Evolutionary conservation across 2,888 invertebrate genomes (phyloP), one percentile per base, ranked within the genome.

Genomic region (Endotricha flammealis): DNA sequence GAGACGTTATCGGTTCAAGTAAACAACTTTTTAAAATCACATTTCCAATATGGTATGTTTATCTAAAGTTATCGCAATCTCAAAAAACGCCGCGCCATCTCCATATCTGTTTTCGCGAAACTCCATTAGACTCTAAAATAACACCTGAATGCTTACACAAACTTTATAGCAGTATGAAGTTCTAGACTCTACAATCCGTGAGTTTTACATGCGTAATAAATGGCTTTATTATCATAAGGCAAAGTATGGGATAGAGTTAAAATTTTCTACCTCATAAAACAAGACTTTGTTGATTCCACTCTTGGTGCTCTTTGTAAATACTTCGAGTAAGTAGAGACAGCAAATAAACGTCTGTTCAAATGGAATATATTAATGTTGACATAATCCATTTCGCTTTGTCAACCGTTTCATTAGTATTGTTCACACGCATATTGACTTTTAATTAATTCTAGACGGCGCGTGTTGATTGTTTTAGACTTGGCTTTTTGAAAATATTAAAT

Each of bases 181-280:
- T 27, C 41, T 37, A 40, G 41, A 43, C 36, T 46, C 36, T 29
- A 35, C 32, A 42, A 41, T 41, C 41, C 41, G 30, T 39, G 48
- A 61, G 52, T 64, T 67, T 60, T 65, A 69, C 67, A 67, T 67
- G 58, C 64, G 67, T 69, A 64, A 76, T 70, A 73, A 71, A 74
- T 74, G 62, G 60, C 58, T 63, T 68, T 72, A 69, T 74, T 71
- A 69, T 63, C 65, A 67, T 67, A 66, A 53, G 61, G 61, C 51
- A 59, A 60, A 64, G 59, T 67, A 67, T 62, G 56, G 59, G 51
- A 67, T 58, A 51, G 53, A 64, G 60, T 70, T 68, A 53, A 64
- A 62, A 69, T 66, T 73, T 71, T 70, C 72, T 55, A 57, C 57
- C 47, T 62, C 65, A 68, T 73, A 73, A 73, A 73, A 57, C 60